Evolutionary conservation across 2,888 invertebrate genomes (phyloP).

Genomic region (Melanostoma scalare): DNA sequence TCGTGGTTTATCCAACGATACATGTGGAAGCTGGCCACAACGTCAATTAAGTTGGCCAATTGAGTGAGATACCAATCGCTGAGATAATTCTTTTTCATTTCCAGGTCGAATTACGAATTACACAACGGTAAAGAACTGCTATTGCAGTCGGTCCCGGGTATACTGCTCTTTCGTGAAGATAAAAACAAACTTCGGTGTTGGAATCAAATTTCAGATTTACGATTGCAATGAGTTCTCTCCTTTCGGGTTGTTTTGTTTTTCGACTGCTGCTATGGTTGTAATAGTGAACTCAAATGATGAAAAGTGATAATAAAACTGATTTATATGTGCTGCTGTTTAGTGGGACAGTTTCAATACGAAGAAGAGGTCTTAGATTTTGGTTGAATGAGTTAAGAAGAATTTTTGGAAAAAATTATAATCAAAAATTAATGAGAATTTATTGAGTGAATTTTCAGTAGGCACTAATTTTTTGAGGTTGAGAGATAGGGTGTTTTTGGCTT

Average conservation of each 20-base stretch:
- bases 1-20: slow-evolving; percentile 44
- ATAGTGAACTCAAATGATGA: slow-evolving; percentile 30
- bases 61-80: slow-evolving; percentile 65
- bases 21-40: slow-evolving; percentile 51
- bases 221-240: slow-evolving; percentile 40
- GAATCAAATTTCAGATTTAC: slow-evolving; percentile 65
- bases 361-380: neutral
- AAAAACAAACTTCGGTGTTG: slow-evolving; percentile 52
- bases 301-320: slow-evolving; percentile 18
- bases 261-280: slow-evolving; percentile 31
- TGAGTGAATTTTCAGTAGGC: no score
- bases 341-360: neutral
- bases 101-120: slow-evolving; percentile 51
- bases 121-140: slow-evolving; percentile 54
- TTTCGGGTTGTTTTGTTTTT: slow-evolving; percentile 13
- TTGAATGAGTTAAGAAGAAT: no score
- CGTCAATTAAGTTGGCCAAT: slow-evolving; percentile 66
- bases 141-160: slow-evolving; percentile 8
- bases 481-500: no score
- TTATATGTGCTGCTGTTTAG: slow-evolving; percentile 27
- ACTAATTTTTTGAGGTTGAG: no score
- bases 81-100: slow-evolving; percentile 19
- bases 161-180: slow-evolving; percentile 29
- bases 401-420: no score
- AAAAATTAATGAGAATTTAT: no score